Percentiles rank a stretch among this genome's conserved stretches.
These are phyloP conservation scores for Scaptomyza graminum DNA, from an alignment of 1,140 invertebrate genomes.

Conservation along the genomic window DNA sequence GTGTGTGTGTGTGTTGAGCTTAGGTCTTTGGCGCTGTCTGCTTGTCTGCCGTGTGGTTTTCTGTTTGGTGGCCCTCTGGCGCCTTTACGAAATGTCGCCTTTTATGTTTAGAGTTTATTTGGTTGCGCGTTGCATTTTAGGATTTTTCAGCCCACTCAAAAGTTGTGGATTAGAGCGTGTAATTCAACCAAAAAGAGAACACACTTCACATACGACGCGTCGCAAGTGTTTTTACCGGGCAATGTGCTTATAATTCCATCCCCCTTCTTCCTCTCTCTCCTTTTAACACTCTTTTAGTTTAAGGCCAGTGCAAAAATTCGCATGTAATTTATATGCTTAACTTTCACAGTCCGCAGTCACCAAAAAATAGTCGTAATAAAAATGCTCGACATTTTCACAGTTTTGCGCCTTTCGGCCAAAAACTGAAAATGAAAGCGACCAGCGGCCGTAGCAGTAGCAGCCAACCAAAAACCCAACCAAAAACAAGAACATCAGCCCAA, in stretches of 20 bases:
- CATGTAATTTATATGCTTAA: constrained; percentile 77
- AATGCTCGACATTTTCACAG: constrained; percentile 74
- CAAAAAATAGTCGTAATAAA: constrained; percentile 69
- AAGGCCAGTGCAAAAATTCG: constrained; percentile 25
- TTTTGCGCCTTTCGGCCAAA: constrained; percentile 67
- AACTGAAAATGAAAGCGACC: constrained; percentile 74
- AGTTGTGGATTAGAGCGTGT: constrained; percentile 78
- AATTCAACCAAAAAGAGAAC: constrained; percentile 69
- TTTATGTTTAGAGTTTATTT: constrained; percentile 60
- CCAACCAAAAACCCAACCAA: constrained; percentile 12
- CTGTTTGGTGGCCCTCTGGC: constrained; percentile 54
- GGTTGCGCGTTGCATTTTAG: constrained; percentile 28
- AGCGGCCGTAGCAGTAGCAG: background rate
- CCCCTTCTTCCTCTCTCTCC: background rate
- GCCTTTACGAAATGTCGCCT: constrained; percentile 69
- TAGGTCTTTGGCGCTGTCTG: constrained; percentile 70
- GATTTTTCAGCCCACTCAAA: constrained; percentile 54
- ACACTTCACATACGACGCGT: constrained; percentile 53
- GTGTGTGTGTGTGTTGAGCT: constrained; percentile 31
- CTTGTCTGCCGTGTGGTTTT: constrained; percentile 45
- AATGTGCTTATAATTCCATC: constrained; percentile 72
- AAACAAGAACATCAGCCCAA: constrained; percentile 16
- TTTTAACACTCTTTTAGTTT: background rate
- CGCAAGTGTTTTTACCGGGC: constrained; percentile 46
- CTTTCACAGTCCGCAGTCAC: constrained; percentile 67